Evolutionary conservation across 2,888 invertebrate genomes (phyloP).

Genomic region (Lepidochitona cinerea): DNA sequence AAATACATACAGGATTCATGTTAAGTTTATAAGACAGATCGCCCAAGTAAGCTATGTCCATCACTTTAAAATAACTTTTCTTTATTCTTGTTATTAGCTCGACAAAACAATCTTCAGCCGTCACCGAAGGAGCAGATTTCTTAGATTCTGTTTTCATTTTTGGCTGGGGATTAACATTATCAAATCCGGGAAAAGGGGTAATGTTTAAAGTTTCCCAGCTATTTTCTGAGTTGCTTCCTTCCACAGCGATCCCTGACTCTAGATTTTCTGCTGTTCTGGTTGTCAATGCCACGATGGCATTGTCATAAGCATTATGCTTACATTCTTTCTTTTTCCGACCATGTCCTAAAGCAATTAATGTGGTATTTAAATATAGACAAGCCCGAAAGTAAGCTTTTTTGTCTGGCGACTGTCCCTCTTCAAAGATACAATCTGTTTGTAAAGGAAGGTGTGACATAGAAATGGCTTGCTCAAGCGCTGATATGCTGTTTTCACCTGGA

Average conservation of each 20-base stretch:
- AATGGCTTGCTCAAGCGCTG: constrained; percentile 39
- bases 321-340: constrained; percentile 42
- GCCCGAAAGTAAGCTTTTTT: constrained; percentile 38
- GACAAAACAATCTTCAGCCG: constrained; percentile 22
- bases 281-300: constrained; percentile 32
- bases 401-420: constrained; percentile 24
- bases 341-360: constrained; percentile 37
- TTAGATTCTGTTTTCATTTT: background rate
- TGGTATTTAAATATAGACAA: constrained; percentile 34
- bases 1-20: constrained; percentile 42
- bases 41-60: constrained; percentile 40
- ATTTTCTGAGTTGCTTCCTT: background rate
- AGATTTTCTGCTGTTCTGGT: constrained; percentile 26
- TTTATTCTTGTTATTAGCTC: constrained; percentile 33
- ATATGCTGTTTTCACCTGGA: constrained; percentile 42
- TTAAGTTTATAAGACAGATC: constrained; percentile 35
- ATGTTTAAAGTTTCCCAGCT: no score
- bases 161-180: no score
- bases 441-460: constrained; percentile 38
- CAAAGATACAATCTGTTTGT: constrained; percentile 32
- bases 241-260: constrained; percentile 27
- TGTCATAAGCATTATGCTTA: constrained; percentile 35
- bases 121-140: background rate
- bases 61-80: constrained; percentile 28
- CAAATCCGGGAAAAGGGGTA: no score